These are phyloP conservation scores for Camponotus pennsylvanicus DNA, from an alignment of 1,140 invertebrate genomes.

Conservation along the genomic window DNA sequence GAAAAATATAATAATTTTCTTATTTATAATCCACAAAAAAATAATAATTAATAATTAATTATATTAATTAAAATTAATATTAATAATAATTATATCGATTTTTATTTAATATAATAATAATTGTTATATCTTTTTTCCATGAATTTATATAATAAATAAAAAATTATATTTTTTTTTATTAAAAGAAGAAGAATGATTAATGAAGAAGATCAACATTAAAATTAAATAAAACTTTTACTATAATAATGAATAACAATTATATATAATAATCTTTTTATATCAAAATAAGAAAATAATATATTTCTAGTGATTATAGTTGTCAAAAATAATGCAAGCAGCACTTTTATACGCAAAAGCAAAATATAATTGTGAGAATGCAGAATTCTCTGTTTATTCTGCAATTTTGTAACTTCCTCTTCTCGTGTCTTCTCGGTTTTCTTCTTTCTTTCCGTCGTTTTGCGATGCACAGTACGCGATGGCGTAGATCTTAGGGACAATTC, in stretches of 20 bases:
- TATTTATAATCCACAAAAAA: neutral
- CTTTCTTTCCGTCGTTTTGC: neutral
- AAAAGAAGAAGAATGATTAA: neutral
- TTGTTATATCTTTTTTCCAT: too few relatives aligned
- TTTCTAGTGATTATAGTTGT: neutral
- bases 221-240: too few relatives aligned
- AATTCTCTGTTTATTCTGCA: conserved; percentile 16
- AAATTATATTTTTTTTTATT: neutral
- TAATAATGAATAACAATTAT: too few relatives aligned
- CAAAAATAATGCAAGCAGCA: neutral
- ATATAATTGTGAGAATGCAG: neutral
- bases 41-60: too few relatives aligned
- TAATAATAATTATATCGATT: too few relatives aligned
- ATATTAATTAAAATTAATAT: too few relatives aligned
- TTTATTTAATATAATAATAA: too few relatives aligned
- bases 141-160: neutral
- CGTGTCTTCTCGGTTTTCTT: conserved; percentile 23
- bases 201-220: neutral
- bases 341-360: neutral
- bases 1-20: neutral
- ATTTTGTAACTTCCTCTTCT: conserved; percentile 54
- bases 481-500: conserved; percentile 66
- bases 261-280: neutral
- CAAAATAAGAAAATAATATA: neutral
- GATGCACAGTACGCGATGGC: conserved; percentile 42